phyloP scores from a whole-genome alignment of 2,113 vertebrate species.

The Rhinoderma darwinii region DNA sequence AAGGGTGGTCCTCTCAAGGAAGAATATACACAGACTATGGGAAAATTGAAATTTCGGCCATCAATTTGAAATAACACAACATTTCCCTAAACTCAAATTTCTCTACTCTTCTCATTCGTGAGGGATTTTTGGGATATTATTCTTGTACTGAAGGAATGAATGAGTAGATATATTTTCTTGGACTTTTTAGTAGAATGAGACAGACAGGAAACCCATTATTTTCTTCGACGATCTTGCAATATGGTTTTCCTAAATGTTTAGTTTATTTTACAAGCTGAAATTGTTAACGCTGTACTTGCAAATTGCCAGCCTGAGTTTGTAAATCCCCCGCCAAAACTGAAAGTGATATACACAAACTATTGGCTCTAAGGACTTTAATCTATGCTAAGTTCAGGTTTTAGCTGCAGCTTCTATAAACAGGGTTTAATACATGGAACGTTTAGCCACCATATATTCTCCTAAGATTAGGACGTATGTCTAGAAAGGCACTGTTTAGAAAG shows the following conservation, averaged over 20 bases:
- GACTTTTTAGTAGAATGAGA: background rate
- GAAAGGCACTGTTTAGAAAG: conserved; percentile 28
- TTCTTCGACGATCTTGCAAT: conserved; percentile 62
- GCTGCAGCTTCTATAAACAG: conserved; percentile 61
- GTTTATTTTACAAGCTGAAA: conserved; percentile 73
- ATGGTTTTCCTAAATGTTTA: conserved; percentile 72
- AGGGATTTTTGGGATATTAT: background rate
- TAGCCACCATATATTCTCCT: conserved; percentile 42
- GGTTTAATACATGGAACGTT: conserved; percentile 46
- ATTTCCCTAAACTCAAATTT: too few species aligned
- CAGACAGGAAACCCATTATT: conserved; percentile 6
- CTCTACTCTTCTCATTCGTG: background rate
- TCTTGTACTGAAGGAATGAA: background rate
- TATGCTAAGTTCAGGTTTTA: conserved; percentile 66
- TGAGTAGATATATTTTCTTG: background rate
- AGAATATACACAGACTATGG: too few species aligned
- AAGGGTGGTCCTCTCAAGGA: too few species aligned
- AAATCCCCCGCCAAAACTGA: conserved; percentile 69
- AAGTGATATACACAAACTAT: conserved; percentile 76
- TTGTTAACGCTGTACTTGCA: conserved; percentile 76
- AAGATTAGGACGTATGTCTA: conserved; percentile 28
- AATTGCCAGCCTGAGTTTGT: conserved; percentile 73
- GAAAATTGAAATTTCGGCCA: too few species aligned
- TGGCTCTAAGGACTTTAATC: conserved; percentile 67
- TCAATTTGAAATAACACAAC: too few species aligned